Conservation (phyloP, 1,140 invertebrate species). For the Calephelis nemesis region DNA sequence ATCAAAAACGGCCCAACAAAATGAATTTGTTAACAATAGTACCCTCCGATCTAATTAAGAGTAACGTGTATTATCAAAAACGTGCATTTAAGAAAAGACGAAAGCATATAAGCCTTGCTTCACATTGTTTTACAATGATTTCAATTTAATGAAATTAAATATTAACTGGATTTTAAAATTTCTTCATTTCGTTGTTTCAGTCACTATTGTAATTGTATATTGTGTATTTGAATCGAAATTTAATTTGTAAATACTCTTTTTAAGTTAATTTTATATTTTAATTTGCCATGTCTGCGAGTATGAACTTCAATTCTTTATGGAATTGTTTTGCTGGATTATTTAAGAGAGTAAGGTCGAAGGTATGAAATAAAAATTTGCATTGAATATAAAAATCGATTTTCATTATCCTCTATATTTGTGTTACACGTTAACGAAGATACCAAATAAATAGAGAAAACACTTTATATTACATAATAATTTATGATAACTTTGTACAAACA, state of each 20-base stretch:
- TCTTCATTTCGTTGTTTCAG: slow-evolving; percentile 66
- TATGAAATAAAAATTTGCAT: slow-evolving; percentile 76
- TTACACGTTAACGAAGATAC: slow-evolving; percentile 6
- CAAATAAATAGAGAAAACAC: slow-evolving; percentile 16
- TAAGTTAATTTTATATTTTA: slow-evolving; percentile 75
- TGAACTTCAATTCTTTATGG: slow-evolving; percentile 57
- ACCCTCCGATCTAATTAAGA: slow-evolving; percentile 51
- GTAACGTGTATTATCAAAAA: slow-evolving; percentile 40
- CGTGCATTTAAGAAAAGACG: slow-evolving; percentile 47
- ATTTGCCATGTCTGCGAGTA: slow-evolving; percentile 71
- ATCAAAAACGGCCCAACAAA: slow-evolving; percentile 43
- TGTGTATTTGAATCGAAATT: slow-evolving; percentile 64
- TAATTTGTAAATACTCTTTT: slow-evolving; percentile 73
- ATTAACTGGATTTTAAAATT: slow-evolving; percentile 51
- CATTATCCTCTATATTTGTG: slow-evolving; percentile 37
- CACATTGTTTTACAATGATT: slow-evolving; percentile 46
- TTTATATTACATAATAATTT: slow-evolving; percentile 16
- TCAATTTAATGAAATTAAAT: slow-evolving; percentile 44
- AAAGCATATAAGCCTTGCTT: slow-evolving; percentile 43
- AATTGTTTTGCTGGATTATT: slow-evolving; percentile 69
- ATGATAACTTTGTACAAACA: slow-evolving; percentile 11
- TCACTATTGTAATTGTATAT: slow-evolving; percentile 78
- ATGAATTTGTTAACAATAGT: slow-evolving; percentile 44
- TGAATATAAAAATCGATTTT: slow-evolving; percentile 59
- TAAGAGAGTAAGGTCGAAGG: slow-evolving; percentile 66